Evolutionary conservation across 2,888 invertebrate species (phyloP).

Genomic region (Drosophila paracracens): DNA sequence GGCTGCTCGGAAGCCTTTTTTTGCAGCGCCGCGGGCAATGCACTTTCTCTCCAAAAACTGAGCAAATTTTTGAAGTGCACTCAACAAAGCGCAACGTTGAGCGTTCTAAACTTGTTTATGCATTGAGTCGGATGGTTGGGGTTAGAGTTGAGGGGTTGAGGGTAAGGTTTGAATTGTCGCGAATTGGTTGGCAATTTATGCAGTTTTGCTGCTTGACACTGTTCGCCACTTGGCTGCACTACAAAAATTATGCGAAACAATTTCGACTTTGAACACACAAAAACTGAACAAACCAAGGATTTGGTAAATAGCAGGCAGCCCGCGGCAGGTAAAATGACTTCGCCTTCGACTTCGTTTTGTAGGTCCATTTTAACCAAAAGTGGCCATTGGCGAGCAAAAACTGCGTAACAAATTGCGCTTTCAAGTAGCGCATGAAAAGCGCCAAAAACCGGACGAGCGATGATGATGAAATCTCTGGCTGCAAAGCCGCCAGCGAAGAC

Average conservation of each 20-base stretch:
- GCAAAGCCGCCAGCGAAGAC: background rate
- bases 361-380: conserved; percentile 17
- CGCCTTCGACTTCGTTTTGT: background rate
- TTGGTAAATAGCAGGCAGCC: conserved; percentile 41
- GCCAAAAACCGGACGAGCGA: conserved; percentile 5
- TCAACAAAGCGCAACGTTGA: conserved; percentile 47
- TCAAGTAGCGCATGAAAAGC: conserved; percentile 25
- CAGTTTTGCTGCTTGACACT: conserved; percentile 68
- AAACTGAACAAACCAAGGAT: conserved; percentile 25
- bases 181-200: conserved; percentile 56
- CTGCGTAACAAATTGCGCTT: conserved; percentile 70
- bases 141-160: background rate
- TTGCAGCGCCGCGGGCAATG: conserved; percentile 27
- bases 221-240: conserved; percentile 70
- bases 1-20: conserved; percentile 18
- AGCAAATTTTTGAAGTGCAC: conserved; percentile 75
- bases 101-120: conserved; percentile 67
- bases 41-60: conserved; percentile 58
- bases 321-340: conserved; percentile 35
- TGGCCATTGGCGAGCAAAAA: conserved; percentile 56
- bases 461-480: conserved; percentile 20
- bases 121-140: conserved; percentile 21
- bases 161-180: background rate
- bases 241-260: conserved; percentile 74
- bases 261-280: conserved; percentile 65